phyloP scores from a whole-genome alignment of 1,140 invertebrate species.

The Zaprionus ghesquierei region DNA sequence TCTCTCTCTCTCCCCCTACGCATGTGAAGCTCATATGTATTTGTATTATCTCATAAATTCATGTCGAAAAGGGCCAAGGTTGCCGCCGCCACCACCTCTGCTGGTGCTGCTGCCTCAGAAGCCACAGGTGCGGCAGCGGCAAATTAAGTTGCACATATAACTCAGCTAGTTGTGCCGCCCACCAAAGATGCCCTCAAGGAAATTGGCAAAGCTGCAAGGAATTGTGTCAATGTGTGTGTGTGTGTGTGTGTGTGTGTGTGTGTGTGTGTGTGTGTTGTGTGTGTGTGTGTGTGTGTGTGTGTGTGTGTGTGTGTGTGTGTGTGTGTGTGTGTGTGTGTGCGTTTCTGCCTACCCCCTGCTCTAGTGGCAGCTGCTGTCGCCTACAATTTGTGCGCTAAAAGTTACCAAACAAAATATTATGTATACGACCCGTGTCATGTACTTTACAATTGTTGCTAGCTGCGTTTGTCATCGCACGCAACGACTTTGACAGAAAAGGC shows the following conservation, averaged over 20 bases:
- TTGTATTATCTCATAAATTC: constrained; percentile 53
- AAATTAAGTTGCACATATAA: constrained; percentile 79
- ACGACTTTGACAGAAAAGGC: constrained; percentile 53
- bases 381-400: constrained; percentile 46
- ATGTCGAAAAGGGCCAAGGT: constrained; percentile 68
- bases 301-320: neutral
- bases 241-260: neutral
- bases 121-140: constrained; percentile 74
- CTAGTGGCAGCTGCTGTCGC: neutral
- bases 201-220: constrained; percentile 43
- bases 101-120: constrained; percentile 39
- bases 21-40: neutral
- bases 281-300: no score
- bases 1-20: no score
- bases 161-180: constrained; percentile 41
- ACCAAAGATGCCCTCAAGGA: constrained; percentile 56
- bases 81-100: constrained; percentile 17
- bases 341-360: constrained; percentile 6
- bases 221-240: neutral
- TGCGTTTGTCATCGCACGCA: constrained; percentile 66
- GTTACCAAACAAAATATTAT: constrained; percentile 61
- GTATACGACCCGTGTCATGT: constrained; percentile 63
- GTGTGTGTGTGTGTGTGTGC: no score
- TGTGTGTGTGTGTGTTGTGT: no score
- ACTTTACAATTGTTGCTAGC: constrained; percentile 72